These are phyloP conservation scores for Loris lydekkerianus DNA, from an alignment of 2,797 vertebrate genomes.

Conservation along the genomic window DNA sequence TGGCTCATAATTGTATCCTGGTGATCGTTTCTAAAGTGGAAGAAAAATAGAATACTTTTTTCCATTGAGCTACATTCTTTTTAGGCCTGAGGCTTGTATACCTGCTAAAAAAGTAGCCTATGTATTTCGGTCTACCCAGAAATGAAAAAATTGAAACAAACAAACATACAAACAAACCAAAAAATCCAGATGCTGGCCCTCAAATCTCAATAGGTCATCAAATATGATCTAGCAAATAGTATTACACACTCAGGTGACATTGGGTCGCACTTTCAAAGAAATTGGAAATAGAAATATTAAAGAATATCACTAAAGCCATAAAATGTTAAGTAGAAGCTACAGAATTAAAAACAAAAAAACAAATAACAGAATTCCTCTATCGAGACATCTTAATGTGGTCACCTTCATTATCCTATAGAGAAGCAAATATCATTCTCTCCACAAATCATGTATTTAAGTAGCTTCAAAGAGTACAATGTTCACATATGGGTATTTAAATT, in stretches of 20 bases:
- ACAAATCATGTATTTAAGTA: neutral
- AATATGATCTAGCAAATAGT: neutral
- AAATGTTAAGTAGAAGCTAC: neutral
- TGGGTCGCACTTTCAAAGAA: neutral
- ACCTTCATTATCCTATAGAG: neutral
- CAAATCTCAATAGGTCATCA: constrained; percentile 20
- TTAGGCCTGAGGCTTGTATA: neutral
- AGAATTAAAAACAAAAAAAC: neutral
- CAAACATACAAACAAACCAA: no score
- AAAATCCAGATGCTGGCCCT: neutral
- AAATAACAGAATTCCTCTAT: neutral
- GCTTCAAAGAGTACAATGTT: neutral
- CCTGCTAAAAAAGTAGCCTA: constrained; percentile 1
- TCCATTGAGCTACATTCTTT: constrained; percentile 39
- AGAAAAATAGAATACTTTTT: neutral
- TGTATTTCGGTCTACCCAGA: neutral
- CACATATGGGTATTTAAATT: neutral
- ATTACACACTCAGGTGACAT: neutral
- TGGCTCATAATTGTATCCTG: neutral
- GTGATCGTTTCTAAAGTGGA: neutral
- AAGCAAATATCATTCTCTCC: neutral
- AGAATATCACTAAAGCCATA: neutral
- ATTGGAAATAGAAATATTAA: neutral
- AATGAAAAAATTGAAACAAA: neutral
- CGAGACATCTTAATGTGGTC: neutral